phyloP scores from a whole-genome alignment of 2,888 invertebrate genomes.

The Tenodera sinensis region DNA sequence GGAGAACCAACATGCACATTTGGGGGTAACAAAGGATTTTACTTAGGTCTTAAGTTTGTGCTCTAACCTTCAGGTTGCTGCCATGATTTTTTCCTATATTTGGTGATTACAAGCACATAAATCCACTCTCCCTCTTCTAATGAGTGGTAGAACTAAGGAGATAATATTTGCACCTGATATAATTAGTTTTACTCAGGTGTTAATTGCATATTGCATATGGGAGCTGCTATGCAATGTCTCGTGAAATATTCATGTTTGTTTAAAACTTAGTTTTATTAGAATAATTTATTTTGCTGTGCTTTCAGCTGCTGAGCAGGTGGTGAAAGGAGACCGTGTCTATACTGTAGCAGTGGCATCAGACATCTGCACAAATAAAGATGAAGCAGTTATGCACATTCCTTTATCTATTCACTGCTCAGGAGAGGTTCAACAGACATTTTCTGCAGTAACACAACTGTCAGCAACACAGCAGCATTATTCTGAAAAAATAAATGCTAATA shows the following conservation, averaged over 20 bases:
- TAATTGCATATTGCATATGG: background rate
- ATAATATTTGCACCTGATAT: too few species aligned
- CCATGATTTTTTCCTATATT: too few species aligned
- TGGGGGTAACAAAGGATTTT: too few species aligned
- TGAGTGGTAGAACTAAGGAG: too few species aligned
- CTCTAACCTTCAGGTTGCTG: too few species aligned
- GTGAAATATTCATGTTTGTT: background rate
- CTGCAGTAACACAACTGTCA: background rate
- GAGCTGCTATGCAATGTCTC: too few species aligned
- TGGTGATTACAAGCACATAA: too few species aligned
- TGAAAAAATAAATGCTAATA: background rate
- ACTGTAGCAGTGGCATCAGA: constrained; percentile 22
- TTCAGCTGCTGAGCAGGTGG: constrained; percentile 17
- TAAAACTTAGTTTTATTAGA: background rate
- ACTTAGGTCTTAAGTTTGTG: too few species aligned
- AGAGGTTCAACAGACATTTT: constrained; percentile 17
- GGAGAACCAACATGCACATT: too few species aligned
- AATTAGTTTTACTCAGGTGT: background rate
- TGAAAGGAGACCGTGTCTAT: constrained; percentile 26
- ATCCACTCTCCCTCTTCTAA: too few species aligned
- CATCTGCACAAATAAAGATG: constrained; percentile 3
- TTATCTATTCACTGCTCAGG: constrained; percentile 16
- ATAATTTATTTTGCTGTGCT: background rate
- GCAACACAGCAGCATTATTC: background rate
- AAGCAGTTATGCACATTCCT: constrained; percentile 19